A percentile compares a stretch with the other conserved stretches of the same genome.
Conservation (phyloP, 1,140 invertebrate species). For the Magallana gigas region DNA sequence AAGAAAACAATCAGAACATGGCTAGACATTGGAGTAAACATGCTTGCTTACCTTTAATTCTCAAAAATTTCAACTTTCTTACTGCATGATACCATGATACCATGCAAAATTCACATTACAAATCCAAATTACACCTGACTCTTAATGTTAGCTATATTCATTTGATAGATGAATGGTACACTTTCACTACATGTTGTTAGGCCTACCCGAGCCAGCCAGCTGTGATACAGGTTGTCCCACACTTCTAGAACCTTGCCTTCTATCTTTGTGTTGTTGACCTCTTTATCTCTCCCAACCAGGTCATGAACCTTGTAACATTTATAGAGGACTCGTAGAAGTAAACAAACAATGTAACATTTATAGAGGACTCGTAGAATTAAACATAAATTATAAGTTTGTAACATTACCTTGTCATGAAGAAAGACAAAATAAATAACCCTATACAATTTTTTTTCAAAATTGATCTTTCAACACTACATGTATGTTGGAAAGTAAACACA, state of each 20-base stretch:
- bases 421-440: no score
- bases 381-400: no score
- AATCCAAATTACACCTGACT: not conserved
- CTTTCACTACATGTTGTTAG: no score
- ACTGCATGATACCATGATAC: not conserved
- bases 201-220: conserved; percentile 70
- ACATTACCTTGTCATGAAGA: no score
- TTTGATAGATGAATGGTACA: not conserved
- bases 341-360: not conserved
- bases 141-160: not conserved
- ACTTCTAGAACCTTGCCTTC: conserved; percentile 94
- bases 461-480: not conserved
- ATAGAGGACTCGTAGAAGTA: not conserved
- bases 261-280: conserved; percentile 90
- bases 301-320: conserved; percentile 64
- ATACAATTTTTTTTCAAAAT: no score
- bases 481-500: not conserved
- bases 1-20: not conserved
- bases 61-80: no score
- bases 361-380: no score
- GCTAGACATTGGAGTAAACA: no score
- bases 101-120: not conserved
- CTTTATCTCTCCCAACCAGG: conserved; percentile 57
- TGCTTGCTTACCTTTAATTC: no score
- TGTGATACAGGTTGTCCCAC: conserved; percentile 90